Evolutionary conservation across 2,797 vertebrate species (phyloP).

Genomic region (Acestrorhynchus altus): DNA sequence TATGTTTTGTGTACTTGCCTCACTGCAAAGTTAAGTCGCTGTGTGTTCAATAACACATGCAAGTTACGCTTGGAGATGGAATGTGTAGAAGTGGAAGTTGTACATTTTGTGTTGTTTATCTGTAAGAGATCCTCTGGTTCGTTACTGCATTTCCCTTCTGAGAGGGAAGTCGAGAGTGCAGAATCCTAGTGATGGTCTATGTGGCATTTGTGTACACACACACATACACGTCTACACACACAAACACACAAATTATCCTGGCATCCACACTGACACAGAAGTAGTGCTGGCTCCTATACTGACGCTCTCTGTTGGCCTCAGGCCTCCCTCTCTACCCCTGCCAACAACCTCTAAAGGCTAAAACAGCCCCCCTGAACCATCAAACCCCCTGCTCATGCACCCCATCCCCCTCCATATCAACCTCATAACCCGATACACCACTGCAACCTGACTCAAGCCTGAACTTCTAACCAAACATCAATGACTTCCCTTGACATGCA

Average conservation of each 20-base stretch:
- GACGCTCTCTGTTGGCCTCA: constrained; percentile 25
- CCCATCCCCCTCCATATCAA: not conserved
- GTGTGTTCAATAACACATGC: not conserved
- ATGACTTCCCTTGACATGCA: not conserved
- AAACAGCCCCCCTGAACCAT: constrained; percentile 22
- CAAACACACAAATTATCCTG: constrained; percentile 34
- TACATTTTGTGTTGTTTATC: constrained; percentile 18
- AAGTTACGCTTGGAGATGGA: not conserved
- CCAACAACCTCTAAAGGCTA: constrained; percentile 33
- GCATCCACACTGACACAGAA: constrained; percentile 45
- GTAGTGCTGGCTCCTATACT: constrained; percentile 41
- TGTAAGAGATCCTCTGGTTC: constrained; percentile 16
- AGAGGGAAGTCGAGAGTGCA: constrained; percentile 18
- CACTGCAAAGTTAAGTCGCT: not conserved
- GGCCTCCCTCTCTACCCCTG: constrained; percentile 10
- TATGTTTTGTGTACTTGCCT: too few species aligned
- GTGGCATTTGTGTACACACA: constrained; percentile 36
- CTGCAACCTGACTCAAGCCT: not conserved
- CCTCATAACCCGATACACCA: not conserved
- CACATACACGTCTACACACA: constrained; percentile 30
- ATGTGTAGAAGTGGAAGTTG: not conserved
- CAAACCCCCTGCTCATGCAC: constrained; percentile 8
- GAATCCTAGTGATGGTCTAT: constrained; percentile 39
- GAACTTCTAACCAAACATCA: not conserved
- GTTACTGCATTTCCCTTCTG: constrained; percentile 12